A percentile compares a stretch with the other conserved stretches of the same genome.
Conservation (phyloP, 2,888 invertebrate genomes). For the Macaria liturata region DNA sequence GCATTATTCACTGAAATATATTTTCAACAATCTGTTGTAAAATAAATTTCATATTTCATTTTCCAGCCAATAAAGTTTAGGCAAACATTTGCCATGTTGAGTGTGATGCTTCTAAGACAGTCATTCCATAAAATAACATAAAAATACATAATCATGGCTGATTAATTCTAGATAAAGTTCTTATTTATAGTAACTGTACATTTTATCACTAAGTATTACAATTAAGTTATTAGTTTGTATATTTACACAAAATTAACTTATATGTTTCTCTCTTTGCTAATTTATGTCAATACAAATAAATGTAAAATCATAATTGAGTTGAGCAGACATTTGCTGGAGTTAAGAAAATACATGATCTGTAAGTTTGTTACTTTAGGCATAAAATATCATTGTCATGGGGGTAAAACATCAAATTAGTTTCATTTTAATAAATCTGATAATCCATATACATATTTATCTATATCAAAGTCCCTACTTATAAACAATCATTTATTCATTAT, state of each 20-base stretch:
- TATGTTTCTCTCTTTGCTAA: constrained; percentile 43
- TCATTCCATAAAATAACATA: constrained; percentile 37
- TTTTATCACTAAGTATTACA: constrained; percentile 54
- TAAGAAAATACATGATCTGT: no score
- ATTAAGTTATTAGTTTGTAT: constrained; percentile 55
- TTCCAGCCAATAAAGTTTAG: no score
- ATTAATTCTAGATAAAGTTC: constrained; percentile 60
- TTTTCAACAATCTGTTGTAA: constrained; percentile 40
- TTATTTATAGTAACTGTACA: constrained; percentile 74
- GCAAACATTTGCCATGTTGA: constrained; percentile 47
- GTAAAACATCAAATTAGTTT: no score
- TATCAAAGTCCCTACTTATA: no score
- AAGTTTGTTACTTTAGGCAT: no score
- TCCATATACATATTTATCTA: no score
- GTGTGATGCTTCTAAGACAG: constrained; percentile 64
- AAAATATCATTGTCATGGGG: no score
- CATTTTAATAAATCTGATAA: no score
- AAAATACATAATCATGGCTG: constrained; percentile 66
- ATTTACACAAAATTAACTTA: constrained; percentile 63
- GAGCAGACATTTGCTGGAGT: no score
- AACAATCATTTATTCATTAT: neutral
- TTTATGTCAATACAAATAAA: constrained; percentile 1
- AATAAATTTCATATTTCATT: neutral
- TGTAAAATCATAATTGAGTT: no score
- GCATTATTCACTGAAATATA: neutral